Base-by-base conservation (phyloP, 1,140 invertebrate genomes). In the Orius insidiosus region DNA sequence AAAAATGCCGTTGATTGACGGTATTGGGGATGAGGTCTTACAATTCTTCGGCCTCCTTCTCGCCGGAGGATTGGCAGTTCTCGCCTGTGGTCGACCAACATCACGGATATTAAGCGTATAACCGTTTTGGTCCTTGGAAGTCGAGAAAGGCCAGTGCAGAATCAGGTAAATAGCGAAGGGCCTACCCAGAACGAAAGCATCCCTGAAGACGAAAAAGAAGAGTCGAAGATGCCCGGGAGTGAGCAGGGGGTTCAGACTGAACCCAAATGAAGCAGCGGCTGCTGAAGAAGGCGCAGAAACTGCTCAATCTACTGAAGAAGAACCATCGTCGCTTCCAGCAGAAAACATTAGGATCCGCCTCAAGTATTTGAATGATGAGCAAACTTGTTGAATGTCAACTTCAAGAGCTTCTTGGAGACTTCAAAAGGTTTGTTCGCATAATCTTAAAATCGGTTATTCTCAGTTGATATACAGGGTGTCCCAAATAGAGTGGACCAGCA, bases 341-440 rank as follows among this genome's bases (percentile, higher is more conserved):
- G 66, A 66, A 35, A 64, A 68, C 47, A 80, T 85, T 52, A 68
- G 73, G 33, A 80, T 90, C 49, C 76, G 80, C 55, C 62, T 92
- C 2, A 89, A 86, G 60, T 90, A 83, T 58, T 69, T 90, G 32
- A 86, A 90, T 60, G 86, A 90, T 56, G 82, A 85, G 37, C 70
- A 84, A 79, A 62, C 59, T 81, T 45, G 85, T 90, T 0, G 75
- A 78, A 55, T 82, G 79, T 3, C 74, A 69, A 49, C 68, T 79
- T 18, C 69, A 77, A 50, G 83, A 87, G 59, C 68, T 72, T 46
- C 63, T 93, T 49, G 82, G 78, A 44, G 78, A 85, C 62, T 93
- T 93, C 64, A 88, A 87, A 75, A 79, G 77, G 85, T 88, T 30
- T 37, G 24, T n/a, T n/a, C n/a, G n/a, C n/a, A n/a, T n/a, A n/a